phyloP scores from a whole-genome alignment of 1,140 invertebrate genomes.

The Xylocopa sonorina region DNA sequence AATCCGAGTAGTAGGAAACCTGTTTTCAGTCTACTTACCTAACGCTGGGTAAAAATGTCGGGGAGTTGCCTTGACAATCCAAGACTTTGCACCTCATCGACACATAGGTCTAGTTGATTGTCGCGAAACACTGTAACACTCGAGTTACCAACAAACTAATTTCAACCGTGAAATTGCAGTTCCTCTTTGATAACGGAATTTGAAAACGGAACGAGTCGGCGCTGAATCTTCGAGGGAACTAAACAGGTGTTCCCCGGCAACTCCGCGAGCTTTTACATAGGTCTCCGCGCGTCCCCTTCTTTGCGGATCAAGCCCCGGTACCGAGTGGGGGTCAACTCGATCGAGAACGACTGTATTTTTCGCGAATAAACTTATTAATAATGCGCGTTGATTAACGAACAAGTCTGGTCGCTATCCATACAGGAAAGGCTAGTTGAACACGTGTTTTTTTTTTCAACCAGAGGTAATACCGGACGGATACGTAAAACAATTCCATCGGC shows the following conservation, averaged over 20 bases:
- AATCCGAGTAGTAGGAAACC: constrained; percentile 31
- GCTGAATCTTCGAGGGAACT: constrained; percentile 58
- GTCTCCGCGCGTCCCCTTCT: constrained; percentile 57
- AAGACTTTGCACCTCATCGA: constrained; percentile 81
- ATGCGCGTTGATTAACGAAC: constrained; percentile 14
- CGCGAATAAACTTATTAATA: constrained; percentile 15
- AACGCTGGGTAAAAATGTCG: constrained; percentile 78
- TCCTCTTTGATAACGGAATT: constrained; percentile 10
- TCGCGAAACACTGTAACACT: constrained; percentile 13
- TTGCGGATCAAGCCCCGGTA: constrained; percentile 32
- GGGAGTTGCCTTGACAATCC: constrained; percentile 79
- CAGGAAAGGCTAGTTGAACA: not conserved
- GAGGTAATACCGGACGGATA: not conserved
- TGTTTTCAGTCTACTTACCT: constrained; percentile 70
- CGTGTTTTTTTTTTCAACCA: not conserved
- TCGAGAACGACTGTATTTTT: not conserved
- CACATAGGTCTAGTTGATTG: constrained; percentile 71
- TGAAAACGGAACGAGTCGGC: constrained; percentile 14
- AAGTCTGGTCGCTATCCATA: not conserved
- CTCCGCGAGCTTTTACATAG: constrained; percentile 65
- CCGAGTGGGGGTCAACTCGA: constrained; percentile 50
- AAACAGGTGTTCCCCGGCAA: constrained; percentile 46
- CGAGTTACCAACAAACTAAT: not conserved
- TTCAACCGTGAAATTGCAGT: not conserved
- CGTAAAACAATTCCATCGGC: not conserved